Base-by-base conservation (phyloP, 2,888 invertebrate genomes). In the Rugalucina vietnamica region DNA sequence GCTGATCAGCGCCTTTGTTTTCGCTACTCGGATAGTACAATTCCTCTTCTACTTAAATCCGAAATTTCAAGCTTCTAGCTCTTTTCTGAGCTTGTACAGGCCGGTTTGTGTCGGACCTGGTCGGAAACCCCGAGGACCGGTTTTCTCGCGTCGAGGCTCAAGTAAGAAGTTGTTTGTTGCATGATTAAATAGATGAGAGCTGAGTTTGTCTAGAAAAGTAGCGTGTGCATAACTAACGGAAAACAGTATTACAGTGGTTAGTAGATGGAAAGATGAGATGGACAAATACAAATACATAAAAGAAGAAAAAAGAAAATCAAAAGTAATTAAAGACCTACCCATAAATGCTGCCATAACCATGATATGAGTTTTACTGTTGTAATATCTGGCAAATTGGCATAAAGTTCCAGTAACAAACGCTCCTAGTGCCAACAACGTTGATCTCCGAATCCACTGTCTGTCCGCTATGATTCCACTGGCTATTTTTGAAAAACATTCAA, bases 401-500 rank as follows among this genome's bases (percentile, higher is more conserved):
- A 65, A 49, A n/a, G 77, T 78, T 18, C 82, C 85, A 34, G 77
- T 24, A 3, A 75, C 32, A 24, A 77, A 1, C 14, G 82, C 36
- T 18, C 39, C 71, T 8, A 77, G 65, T 2, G 70, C 75, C 14
- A 86, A 39, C 27, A 86, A 65, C 14, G 78, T 78, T 5, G 82
- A 39, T 18, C 75, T 50, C 43, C 39, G n/a, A 4, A 86, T 39
- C 77, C 77, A 76, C 37, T 71, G 50, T 43, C 78, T 73, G 29
- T 86, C 85, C 1, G 85, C 74, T 12, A 86, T 57, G 24, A 65
- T 50, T 12, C 82, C 85, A 32, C 77, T 32, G 3, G 70, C 8
- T 24, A 82, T 57, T 24, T 81, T 82, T 21, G 82, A 74, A 27
- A 86, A 21, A 4, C 88, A 32, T 27, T 90, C 90, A 4, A 80